These are phyloP conservation scores for Wasmannia auropunctata DNA, from an alignment of 1,140 invertebrate genomes.

Conservation along the genomic window DNA sequence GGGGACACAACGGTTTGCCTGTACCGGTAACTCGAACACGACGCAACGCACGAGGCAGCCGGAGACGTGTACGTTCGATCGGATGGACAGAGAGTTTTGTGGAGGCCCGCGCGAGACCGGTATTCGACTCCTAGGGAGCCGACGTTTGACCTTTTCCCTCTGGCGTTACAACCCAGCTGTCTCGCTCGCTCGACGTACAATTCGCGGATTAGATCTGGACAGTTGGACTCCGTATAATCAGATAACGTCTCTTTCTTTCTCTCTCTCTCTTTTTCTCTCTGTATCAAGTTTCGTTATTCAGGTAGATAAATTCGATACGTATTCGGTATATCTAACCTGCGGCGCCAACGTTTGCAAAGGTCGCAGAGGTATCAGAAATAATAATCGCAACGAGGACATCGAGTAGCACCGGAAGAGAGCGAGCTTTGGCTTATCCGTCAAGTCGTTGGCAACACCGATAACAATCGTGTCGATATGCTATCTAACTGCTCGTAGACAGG, in stretches of 20 bases:
- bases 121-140: conserved; percentile 42
- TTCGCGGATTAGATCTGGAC: conserved; percentile 50
- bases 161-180: conserved; percentile 47
- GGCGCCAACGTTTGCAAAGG: not conserved
- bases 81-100: conserved; percentile 43
- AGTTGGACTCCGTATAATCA: conserved; percentile 50
- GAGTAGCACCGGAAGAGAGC: not conserved
- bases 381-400: conserved; percentile 15
- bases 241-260: conserved; percentile 53
- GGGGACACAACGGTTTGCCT: conserved; percentile 71
- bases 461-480: conserved; percentile 47
- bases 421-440: not conserved
- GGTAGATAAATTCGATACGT: conserved; percentile 28
- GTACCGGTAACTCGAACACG: conserved; percentile 74
- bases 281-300: conserved; percentile 54
- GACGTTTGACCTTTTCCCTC: conserved; percentile 71
- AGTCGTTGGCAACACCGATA: conserved; percentile 14
- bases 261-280: not conserved
- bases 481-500: conserved; percentile 19
- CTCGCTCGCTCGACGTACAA: conserved; percentile 25
- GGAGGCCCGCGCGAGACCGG: conserved; percentile 13
- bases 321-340: not conserved
- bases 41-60: conserved; percentile 63
- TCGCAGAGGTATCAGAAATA: conserved; percentile 10
- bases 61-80: conserved; percentile 50